Percentiles rank a stretch among this genome's conserved stretches.
phyloP scores from a whole-genome alignment of 2,113 vertebrate species.

The Cygnus buccinator region DNA sequence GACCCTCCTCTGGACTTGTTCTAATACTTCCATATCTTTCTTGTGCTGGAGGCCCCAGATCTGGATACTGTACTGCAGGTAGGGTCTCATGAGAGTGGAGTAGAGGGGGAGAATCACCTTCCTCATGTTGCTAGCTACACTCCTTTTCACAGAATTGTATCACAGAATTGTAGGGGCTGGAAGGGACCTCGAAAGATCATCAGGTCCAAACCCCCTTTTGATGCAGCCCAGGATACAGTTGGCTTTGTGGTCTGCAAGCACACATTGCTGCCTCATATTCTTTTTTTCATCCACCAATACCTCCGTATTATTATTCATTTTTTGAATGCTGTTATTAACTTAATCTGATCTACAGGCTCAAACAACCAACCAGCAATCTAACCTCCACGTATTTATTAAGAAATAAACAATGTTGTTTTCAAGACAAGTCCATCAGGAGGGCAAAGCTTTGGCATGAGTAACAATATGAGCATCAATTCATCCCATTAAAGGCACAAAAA shows the following conservation, averaged over 20 bases:
- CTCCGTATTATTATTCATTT: neutral
- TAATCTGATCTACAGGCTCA: neutral
- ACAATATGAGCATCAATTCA: neutral
- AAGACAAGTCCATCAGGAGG: neutral
- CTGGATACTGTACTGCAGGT: neutral
- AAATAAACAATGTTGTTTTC: neutral
- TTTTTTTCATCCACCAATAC: neutral
- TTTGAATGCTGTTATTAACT: neutral
- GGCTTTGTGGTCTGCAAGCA: neutral
- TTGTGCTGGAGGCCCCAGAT: neutral
- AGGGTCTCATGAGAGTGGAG: neutral
- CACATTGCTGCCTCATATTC: neutral
- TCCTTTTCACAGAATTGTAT: neutral
- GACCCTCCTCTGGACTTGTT: neutral
- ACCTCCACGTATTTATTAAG: neutral
- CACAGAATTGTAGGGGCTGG: too few species aligned
- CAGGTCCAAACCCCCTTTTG: neutral
- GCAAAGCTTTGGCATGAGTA: neutral
- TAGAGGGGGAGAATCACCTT: neutral
- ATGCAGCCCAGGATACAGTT: neutral
- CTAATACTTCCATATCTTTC: neutral
- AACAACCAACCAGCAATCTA: neutral
- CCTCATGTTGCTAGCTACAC: neutral
- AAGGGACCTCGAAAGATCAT: too few species aligned
- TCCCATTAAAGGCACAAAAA: neutral